Evolutionary conservation across 2,797 vertebrate genomes (phyloP).

Genomic region (Steatocranus sp.): DNA sequence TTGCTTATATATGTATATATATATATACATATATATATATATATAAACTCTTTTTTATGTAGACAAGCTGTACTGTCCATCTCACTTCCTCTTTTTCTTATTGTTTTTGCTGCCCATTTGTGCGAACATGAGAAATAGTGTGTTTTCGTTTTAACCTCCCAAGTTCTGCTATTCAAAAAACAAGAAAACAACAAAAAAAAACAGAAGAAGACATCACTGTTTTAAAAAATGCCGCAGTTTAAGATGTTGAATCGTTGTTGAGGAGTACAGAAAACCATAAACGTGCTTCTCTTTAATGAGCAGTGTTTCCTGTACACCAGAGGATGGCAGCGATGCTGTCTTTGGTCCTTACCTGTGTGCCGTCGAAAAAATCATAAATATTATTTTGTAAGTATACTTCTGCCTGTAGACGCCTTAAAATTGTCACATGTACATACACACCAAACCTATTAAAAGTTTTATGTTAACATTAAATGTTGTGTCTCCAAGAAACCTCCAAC

Average conservation of each 20-base stretch:
- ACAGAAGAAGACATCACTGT: neutral
- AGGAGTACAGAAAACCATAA: neutral
- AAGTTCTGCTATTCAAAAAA: neutral
- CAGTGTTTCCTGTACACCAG: constrained; percentile 21
- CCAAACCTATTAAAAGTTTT: neutral
- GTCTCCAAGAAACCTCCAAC: neutral
- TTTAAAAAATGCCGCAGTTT: neutral
- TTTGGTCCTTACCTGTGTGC: neutral
- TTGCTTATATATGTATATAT: neutral
- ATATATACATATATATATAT: neutral
- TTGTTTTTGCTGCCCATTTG: neutral
- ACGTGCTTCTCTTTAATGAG: neutral
- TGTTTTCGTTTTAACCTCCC: neutral
- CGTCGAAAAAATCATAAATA: neutral
- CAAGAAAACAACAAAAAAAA: neutral
- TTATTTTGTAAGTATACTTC: neutral
- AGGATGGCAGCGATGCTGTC: constrained; percentile 41
- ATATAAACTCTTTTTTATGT: neutral
- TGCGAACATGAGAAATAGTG: neutral
- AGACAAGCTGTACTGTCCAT: neutral
- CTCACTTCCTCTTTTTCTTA: neutral
- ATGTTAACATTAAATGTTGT: neutral
- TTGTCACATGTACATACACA: neutral
- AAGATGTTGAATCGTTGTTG: neutral
- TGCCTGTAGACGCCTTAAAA: neutral